These are phyloP conservation scores for Hirtodrosophila duncani DNA, from an alignment of 2,888 invertebrate genomes.

Conservation along the genomic window DNA sequence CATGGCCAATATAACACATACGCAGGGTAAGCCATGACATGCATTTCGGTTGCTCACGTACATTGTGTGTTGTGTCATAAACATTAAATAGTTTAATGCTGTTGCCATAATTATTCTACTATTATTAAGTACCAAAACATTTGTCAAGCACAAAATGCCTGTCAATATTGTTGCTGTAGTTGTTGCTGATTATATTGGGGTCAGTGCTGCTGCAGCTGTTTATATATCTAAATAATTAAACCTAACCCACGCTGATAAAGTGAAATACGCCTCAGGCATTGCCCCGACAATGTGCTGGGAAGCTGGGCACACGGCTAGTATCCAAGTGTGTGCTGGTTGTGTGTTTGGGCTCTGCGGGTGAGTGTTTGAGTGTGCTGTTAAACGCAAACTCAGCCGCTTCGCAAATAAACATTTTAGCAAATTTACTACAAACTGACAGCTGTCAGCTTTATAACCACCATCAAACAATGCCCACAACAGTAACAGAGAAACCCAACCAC, in stretches of 20 bases:
- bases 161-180: constrained; percentile 19
- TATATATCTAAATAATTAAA: constrained; percentile 71
- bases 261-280: constrained; percentile 38
- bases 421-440: constrained; percentile 74
- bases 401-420: constrained; percentile 72
- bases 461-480: constrained; percentile 56
- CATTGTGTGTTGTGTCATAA: constrained; percentile 46
- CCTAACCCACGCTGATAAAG: constrained; percentile 46
- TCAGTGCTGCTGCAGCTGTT: constrained; percentile 45
- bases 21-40: background rate
- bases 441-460: constrained; percentile 73
- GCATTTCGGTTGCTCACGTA: background rate
- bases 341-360: constrained; percentile 6
- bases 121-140: constrained; percentile 70
- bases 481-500: constrained; percentile 10
- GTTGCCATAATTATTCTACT: constrained; percentile 67
- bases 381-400: constrained; percentile 69
- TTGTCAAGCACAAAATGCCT: constrained; percentile 59
- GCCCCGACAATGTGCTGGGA: constrained; percentile 41
- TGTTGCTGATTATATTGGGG: constrained; percentile 13
- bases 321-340: constrained; percentile 36
- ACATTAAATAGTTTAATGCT: constrained; percentile 67
- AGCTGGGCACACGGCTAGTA: constrained; percentile 40
- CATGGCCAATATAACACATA: background rate
- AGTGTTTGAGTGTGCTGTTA: constrained; percentile 47